phyloP scores from a whole-genome alignment of 2,888 invertebrate genomes.

The Frankliniella fusca region DNA sequence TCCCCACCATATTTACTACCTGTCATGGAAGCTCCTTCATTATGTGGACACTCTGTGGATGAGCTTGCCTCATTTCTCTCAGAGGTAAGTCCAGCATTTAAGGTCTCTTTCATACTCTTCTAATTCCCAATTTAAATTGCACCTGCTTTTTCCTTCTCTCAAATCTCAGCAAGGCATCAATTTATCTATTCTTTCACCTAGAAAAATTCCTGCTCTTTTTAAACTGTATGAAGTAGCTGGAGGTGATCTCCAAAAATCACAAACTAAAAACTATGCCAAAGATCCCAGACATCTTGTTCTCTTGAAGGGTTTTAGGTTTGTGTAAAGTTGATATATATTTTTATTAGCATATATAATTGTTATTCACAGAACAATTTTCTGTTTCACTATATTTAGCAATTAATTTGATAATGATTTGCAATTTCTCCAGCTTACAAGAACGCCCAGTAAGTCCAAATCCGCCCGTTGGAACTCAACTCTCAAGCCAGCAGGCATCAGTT shows the following conservation, averaged over 20 bases:
- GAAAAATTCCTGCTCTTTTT: conserved; percentile 79
- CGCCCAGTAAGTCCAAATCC: conserved; percentile 60
- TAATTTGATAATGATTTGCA: conserved; percentile 33
- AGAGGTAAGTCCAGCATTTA: conserved; percentile 54
- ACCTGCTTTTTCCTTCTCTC: neutral
- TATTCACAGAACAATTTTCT: neutral
- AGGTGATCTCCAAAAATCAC: conserved; percentile 71
- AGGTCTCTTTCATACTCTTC: neutral
- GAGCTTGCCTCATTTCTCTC: conserved; percentile 72
- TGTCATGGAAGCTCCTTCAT: conserved; percentile 68
- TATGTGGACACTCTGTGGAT: conserved; percentile 75
- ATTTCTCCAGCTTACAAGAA: conserved; percentile 55
- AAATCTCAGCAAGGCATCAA: conserved; percentile 67
- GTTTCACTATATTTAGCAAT: conserved; percentile 41
- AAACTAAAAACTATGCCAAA: conserved; percentile 86
- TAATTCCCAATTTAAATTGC: conserved; percentile 7
- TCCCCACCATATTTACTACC: conserved; percentile 88
- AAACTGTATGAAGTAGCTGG: conserved; percentile 88
- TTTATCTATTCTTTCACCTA: conserved; percentile 81
- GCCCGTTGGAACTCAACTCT: neutral
- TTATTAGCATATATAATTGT: neutral
- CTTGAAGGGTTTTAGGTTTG: conserved; percentile 64
- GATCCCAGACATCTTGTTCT: conserved; percentile 78
- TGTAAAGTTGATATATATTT: neutral
- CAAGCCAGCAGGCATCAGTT: neutral